Evolutionary conservation across 2,888 invertebrate species (phyloP).

Genomic region (Trichogramma dendrolimi): DNA sequence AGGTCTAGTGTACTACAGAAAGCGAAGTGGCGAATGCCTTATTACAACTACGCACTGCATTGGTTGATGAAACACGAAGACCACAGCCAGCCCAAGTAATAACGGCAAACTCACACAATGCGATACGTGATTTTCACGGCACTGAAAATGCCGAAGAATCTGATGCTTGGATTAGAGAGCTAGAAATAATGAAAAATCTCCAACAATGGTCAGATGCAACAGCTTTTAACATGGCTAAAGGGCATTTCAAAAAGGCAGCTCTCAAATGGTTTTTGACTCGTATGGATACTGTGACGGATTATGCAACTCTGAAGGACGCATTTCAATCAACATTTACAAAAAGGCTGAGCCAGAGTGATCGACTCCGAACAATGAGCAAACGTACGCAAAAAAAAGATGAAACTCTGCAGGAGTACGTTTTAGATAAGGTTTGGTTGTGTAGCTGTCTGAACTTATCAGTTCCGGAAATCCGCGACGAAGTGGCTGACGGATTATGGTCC

Average conservation of each 20-base stretch:
- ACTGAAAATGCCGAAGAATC: constrained; percentile 20
- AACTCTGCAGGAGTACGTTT: constrained; percentile 17
- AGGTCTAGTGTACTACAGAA: too few relatives aligned
- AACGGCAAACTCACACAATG: too few relatives aligned
- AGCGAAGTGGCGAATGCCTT: too few relatives aligned
- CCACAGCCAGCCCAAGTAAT: too few relatives aligned
- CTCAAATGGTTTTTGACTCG: constrained; percentile 19
- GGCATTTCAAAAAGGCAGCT: constrained; percentile 4
- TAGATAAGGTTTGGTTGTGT: constrained; percentile 26
- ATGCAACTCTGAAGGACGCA: background rate
- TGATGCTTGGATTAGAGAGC: constrained; percentile 12
- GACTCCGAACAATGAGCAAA: constrained; percentile 10
- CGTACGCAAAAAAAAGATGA: constrained; percentile 7
- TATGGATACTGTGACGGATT: background rate
- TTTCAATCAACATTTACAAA: constrained; percentile 8
- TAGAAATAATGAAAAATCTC: constrained; percentile 5
- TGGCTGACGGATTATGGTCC: constrained; percentile 13
- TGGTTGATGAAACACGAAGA: too few relatives aligned
- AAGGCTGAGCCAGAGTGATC: constrained; percentile 3
- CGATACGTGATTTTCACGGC: background rate
- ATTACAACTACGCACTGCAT: too few relatives aligned
- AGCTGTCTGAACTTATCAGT: constrained; percentile 12
- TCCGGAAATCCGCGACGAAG: constrained; percentile 19
- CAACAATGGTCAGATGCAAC: constrained; percentile 12
- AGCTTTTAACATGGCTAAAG: constrained; percentile 11